These are phyloP conservation scores for Sphyrna mokarran DNA, from an alignment of 2,113 vertebrate genomes.

Conservation along the genomic window DNA sequence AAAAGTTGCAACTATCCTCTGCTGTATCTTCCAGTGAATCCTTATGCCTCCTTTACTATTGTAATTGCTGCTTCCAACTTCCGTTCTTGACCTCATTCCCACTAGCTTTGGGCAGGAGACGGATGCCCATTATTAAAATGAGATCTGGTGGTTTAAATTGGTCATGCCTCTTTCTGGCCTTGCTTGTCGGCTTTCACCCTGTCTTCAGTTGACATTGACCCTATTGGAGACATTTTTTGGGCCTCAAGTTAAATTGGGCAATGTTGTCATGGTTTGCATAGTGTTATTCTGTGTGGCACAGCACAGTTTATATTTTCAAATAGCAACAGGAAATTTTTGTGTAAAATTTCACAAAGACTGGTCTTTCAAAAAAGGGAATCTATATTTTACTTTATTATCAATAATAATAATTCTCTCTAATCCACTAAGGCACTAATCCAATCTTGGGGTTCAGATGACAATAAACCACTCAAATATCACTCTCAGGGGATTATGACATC, in stretches of 20 bases:
- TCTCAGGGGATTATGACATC: conserved; percentile 28
- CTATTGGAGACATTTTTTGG: background rate
- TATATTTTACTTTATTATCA: background rate
- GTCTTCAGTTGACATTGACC: background rate
- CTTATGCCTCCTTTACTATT: background rate
- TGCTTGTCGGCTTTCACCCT: background rate
- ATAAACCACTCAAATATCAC: conserved; percentile 23
- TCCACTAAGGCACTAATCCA: conserved; percentile 26
- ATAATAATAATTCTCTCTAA: background rate
- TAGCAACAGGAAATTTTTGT: background rate
- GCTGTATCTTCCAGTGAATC: too few relatives aligned
- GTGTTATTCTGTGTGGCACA: background rate
- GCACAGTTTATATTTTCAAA: background rate
- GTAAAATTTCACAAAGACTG: background rate
- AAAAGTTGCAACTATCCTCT: background rate
- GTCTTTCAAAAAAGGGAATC: background rate
- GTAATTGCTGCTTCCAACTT: background rate
- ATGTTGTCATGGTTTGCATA: background rate
- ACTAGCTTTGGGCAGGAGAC: background rate
- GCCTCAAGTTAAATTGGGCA: background rate
- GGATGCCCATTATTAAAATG: background rate
- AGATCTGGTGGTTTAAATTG: background rate
- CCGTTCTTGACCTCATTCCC: background rate
- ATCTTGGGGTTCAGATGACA: conserved; percentile 29
- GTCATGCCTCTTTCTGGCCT: background rate